These are phyloP conservation scores for Enteromius afrohamiltoni DNA, from an alignment of 2,797 vertebrate genomes.

Conservation along the genomic window DNA sequence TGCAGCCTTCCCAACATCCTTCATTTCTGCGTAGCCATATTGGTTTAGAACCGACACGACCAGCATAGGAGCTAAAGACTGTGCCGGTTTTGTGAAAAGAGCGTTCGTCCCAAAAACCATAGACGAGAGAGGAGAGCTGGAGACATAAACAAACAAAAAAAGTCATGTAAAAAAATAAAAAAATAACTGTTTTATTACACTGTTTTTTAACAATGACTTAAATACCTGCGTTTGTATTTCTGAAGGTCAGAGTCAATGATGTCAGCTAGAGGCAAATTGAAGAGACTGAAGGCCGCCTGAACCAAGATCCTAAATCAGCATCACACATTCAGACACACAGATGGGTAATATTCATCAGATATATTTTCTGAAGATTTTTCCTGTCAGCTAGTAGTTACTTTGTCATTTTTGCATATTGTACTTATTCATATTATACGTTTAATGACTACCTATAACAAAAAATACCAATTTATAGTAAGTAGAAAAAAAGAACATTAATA, in stretches of 20 bases:
- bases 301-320: slow-evolving; percentile 79
- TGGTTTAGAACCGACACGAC: slow-evolving; percentile 85
- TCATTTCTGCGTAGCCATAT: slow-evolving; percentile 84
- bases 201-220: neutral
- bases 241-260: slow-evolving; percentile 86
- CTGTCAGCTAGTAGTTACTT: no score
- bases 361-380: neutral
- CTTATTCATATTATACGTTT: neutral
- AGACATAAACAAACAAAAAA: neutral
- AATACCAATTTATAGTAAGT: neutral
- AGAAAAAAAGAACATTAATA: neutral
- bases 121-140: slow-evolving; percentile 88
- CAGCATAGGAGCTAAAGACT: slow-evolving; percentile 89
- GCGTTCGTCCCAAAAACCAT: slow-evolving; percentile 93
- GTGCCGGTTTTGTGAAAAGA: slow-evolving; percentile 90
- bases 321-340: neutral
- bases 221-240: slow-evolving; percentile 84
- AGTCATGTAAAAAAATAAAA: neutral
- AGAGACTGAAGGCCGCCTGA: slow-evolving; percentile 87
- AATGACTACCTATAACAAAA: neutral
- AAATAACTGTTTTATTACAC: neutral
- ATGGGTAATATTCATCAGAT: neutral
- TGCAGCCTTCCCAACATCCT: slow-evolving; percentile 61
- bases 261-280: slow-evolving; percentile 89
- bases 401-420: no score